A percentile compares a stretch with the other conserved stretches of the same genome.
Conservation (phyloP, 2,888 invertebrate genomes). For the Timema podura region DNA sequence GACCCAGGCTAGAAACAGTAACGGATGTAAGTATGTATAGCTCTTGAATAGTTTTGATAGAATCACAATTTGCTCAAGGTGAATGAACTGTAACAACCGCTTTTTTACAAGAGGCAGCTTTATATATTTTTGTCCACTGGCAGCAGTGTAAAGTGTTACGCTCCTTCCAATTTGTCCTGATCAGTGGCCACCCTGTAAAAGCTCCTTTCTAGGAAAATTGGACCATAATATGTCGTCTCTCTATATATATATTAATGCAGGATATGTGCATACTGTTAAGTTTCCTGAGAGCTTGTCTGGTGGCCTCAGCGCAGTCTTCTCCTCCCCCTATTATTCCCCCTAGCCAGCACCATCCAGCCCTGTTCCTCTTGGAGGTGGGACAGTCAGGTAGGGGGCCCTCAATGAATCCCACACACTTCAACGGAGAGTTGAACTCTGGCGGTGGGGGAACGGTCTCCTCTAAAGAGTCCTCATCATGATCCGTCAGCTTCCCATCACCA, state of each 20-base stretch:
- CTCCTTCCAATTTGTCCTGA: no score
- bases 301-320: slow-evolving; percentile 59
- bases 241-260: neutral
- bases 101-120: no score
- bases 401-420: neutral
- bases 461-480: slow-evolving; percentile 27
- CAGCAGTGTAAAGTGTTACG: no score
- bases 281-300: slow-evolving; percentile 67
- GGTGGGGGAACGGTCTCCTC: slow-evolving; percentile 19
- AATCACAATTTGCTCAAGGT: no score
- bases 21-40: no score
- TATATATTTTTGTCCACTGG: no score
- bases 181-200: no score
- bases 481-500: slow-evolving; percentile 27
- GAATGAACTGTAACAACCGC: no score
- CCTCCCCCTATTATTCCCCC: slow-evolving; percentile 74
- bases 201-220: no score
- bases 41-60: no score
- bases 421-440: neutral
- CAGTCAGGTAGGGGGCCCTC: slow-evolving; percentile 34
- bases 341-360: slow-evolving; percentile 79
- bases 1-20: no score
- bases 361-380: slow-evolving; percentile 53
- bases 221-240: no score
- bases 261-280: slow-evolving; percentile 69